Conservation (phyloP, 2,888 invertebrate species). For the Eilema griseolum region DNA sequence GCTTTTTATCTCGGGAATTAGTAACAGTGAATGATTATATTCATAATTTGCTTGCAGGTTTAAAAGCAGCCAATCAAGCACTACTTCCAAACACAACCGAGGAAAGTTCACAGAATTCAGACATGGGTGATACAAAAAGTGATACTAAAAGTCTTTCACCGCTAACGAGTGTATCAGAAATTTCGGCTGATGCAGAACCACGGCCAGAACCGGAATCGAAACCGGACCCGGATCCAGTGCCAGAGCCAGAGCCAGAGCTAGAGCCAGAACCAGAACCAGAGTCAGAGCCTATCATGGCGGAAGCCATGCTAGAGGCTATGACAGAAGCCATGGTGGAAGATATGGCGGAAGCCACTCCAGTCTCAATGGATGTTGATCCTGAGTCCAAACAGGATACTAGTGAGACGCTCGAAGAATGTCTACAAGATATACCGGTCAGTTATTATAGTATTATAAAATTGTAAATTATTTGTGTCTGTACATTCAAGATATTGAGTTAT, state of each 20-base stretch:
- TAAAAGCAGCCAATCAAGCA: conserved; percentile 54
- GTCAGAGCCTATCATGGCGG: conserved; percentile 5
- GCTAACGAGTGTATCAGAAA: conserved; percentile 72
- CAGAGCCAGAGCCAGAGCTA: conserved; percentile 48
- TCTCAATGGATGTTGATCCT: conserved; percentile 57
- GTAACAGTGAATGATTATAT: background rate
- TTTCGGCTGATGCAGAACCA: conserved; percentile 65
- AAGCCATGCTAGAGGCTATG: background rate
- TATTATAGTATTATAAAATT: background rate
- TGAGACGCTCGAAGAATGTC: conserved; percentile 47
- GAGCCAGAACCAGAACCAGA: conserved; percentile 53
- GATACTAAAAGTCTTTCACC: conserved; percentile 77
- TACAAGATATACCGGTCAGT: conserved; percentile 53
- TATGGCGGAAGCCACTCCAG: conserved; percentile 19
- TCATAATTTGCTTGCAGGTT: conserved; percentile 47
- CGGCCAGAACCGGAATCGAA: conserved; percentile 24
- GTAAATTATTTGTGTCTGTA: no score
- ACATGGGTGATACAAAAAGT: conserved; percentile 75
- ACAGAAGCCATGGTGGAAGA: no score
- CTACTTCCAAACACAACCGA: conserved; percentile 71
- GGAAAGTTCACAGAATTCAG: conserved; percentile 79
- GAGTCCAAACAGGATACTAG: conserved; percentile 50
- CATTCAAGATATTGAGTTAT: no score
- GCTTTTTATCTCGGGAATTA: background rate
- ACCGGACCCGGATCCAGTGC: conserved; percentile 37